These are phyloP conservation scores for Ridgeia piscesae DNA, from an alignment of 1,140 invertebrate genomes.

Conservation along the genomic window DNA sequence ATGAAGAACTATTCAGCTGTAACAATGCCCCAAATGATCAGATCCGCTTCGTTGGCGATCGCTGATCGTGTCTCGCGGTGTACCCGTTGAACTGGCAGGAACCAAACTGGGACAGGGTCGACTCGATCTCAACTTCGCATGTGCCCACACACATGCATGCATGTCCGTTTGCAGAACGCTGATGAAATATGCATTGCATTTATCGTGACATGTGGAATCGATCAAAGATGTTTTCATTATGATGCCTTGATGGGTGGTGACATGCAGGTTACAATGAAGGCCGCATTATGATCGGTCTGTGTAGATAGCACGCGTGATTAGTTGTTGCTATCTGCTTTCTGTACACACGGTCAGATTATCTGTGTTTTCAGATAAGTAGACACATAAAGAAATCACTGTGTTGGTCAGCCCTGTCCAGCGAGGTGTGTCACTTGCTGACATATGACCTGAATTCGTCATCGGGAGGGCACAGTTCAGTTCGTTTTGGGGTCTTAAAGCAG, in stretches of 20 bases:
- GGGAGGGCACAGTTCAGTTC: not conserved
- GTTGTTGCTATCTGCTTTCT: not conserved
- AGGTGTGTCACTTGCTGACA: not conserved
- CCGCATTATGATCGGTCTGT: not conserved
- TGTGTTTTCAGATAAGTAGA: not conserved
- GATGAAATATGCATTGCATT: not conserved
- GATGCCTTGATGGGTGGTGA: not conserved
- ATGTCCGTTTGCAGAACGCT: not conserved
- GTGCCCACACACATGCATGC: not conserved
- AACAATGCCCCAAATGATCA: not conserved
- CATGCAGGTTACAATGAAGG: not conserved
- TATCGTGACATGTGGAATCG: not conserved
- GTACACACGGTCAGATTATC: not conserved
- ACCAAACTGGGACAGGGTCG: not conserved
- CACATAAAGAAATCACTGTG: not conserved
- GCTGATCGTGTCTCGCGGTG: not conserved
- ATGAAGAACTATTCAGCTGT: not conserved
- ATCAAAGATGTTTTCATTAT: not conserved
- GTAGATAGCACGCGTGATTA: not conserved
- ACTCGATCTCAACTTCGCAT: too few species aligned
- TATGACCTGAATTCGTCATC: not conserved
- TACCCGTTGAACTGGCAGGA: not conserved
- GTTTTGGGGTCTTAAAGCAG: not conserved
- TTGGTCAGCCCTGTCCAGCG: not conserved
- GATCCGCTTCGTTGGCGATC: not conserved